Conservation (phyloP, 2,113 vertebrate genomes). For the Turdus rufiventris region DNA sequence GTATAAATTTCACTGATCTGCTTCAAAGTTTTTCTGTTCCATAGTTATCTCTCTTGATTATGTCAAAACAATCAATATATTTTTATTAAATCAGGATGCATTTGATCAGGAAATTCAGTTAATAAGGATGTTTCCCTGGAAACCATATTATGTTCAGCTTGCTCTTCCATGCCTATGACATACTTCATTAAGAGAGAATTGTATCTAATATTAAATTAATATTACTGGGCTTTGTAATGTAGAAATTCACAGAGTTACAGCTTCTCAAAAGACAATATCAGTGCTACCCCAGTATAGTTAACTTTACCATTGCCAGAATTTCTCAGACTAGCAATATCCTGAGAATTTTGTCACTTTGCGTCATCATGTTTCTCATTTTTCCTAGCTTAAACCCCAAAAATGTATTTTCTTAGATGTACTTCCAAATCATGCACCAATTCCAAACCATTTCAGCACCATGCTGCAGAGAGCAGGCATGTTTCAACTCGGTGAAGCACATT, state of each 20-base stretch:
- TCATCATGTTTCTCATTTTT: neutral
- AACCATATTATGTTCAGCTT: neutral
- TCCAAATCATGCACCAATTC: neutral
- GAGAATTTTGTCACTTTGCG: neutral
- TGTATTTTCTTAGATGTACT: neutral
- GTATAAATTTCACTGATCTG: neutral
- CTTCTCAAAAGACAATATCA: neutral
- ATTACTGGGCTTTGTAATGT: neutral
- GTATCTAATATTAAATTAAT: neutral
- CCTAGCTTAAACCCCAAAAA: neutral
- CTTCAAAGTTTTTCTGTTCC: neutral
- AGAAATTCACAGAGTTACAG: neutral
- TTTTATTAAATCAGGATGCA: slow-evolving; percentile 50
- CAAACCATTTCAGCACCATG: neutral
- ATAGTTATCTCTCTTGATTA: neutral
- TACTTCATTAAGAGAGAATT: neutral
- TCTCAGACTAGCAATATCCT: neutral
- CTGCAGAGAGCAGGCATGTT: neutral
- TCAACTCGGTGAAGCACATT: neutral
- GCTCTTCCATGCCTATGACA: neutral
- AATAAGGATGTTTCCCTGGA: slow-evolving; percentile 12
- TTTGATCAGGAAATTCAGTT: slow-evolving; percentile 34
- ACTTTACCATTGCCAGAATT: neutral
- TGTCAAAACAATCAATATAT: slow-evolving; percentile 1
- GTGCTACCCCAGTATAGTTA: neutral